Base-by-base conservation (phyloP, 2,797 vertebrate genomes). In the Mallotus villosus region DNA sequence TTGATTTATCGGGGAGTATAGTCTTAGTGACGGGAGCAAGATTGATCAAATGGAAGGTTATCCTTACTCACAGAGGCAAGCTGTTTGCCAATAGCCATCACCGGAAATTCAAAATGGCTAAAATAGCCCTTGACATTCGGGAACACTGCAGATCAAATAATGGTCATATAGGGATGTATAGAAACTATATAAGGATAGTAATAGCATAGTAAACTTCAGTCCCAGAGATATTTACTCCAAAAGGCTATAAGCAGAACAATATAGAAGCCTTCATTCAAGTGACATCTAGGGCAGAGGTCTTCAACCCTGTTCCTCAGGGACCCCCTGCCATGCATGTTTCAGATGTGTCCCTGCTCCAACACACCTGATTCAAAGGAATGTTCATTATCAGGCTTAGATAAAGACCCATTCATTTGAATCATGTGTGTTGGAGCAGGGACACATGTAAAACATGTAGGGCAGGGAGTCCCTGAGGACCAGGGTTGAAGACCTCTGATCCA, bases 41-140 rank as follows among this genome's bases (percentile, higher is more conserved):
- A 92, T 91, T 91, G 91, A 93, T 91, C 89, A 92, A 90, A 92
- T 87, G 88, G 89, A 91, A 91, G 90, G 89, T 91, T 90, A 92
- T 90, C 89, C 90, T 92, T 90, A 92, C 86, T 92, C 91, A 92
- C 91, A 90, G 84, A 90, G 88, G 78, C 87, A 92, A 92, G 88
- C 88, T 92, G 91, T 93, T 92, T 93, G 91, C 90, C 92, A 90
- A 92, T 91, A 92, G 85, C 89, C 85, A 92, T 92, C 92, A 91
- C 85, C 82, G 79, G 78, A 85, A 89, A 89, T 87, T 90, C 81
- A 84, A 87, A 93, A 90, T 87, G 88, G 84, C 81, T 87, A 79
- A 85, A 86, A 88, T 81, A 81, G 84, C 88, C 78, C 81, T 76
- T 86, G 87, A 88, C 87, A 87, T 90, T 89, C 81, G 78, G 60